Base-by-base conservation (phyloP, 2,888 invertebrate genomes). In the Mesorhabditis sp. region DNA sequence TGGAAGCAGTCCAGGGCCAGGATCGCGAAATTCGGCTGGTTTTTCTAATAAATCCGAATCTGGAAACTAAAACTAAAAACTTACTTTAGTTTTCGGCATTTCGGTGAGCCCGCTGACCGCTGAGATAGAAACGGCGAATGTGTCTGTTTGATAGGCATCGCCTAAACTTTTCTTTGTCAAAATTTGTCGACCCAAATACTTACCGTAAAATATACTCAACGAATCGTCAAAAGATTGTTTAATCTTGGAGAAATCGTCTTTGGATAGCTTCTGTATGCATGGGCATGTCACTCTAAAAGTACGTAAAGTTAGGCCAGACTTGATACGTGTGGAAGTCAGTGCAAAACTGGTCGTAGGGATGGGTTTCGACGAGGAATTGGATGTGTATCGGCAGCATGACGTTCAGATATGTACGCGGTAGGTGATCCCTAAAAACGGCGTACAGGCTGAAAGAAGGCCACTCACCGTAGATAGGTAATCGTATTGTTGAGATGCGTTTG, bases 291-390 rank as follows among this genome's bases (percentile, higher is more conserved):
- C 58, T 50, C 58, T 50, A n/a, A 50, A 50, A 28, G 28, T 28
- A 28, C 28, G 28, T 28, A 28, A 28, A 28, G 28, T 28, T 28
- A 28, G 1, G 28, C 28, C 58, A 2, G 10, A 10, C 2, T 10
- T 50, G 7, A 0, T 50, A 50, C 58, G 7, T 50, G 58, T 50
- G 58, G n/a, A 50, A 50, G 2, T 50, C 58, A n/a, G 58, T n/a
- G n/a, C 58, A 50, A 50, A 50, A 50, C 7, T 50, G 10, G 58
- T n/a, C n/a, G n/a, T 13, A 50, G 7, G 10, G 58, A n/a, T 50
- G 58, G 7, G 58, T 50, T 50, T 50, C 58, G 58, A 50, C 58
- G 58, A 50, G 58, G n/a, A 50, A 50, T 50, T 50, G 58, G n/a
- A 50, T n/a, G 58, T 50, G 58, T 13, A 50, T 50, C 58, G 58